Evolutionary conservation across 2,888 invertebrate genomes (phyloP).

Genomic region (Cenopis cana): DNA sequence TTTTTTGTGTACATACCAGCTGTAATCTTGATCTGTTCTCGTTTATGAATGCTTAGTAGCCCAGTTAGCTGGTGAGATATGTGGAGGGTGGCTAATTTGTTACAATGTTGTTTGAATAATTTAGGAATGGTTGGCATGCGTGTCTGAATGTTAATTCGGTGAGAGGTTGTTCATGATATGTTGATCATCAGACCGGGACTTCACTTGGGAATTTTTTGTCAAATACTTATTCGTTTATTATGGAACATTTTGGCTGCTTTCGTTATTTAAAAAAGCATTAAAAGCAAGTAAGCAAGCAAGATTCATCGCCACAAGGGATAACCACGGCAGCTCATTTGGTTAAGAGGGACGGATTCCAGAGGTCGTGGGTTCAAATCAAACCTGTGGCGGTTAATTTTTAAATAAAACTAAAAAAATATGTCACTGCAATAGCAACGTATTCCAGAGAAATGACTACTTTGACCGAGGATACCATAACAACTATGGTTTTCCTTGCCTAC

Average conservation of each 20-base stretch:
- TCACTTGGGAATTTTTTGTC: neutral
- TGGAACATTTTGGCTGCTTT: neutral
- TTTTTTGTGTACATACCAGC: constrained; percentile 62
- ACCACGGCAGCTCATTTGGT: too few relatives aligned
- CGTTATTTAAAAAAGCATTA: too few relatives aligned
- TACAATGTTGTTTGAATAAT: constrained; percentile 38
- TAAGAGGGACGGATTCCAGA: too few relatives aligned
- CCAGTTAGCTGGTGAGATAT: constrained; percentile 64
- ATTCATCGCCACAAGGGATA: too few relatives aligned
- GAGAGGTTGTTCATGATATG: neutral
- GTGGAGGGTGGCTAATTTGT: constrained; percentile 62
- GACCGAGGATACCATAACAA: too few relatives aligned
- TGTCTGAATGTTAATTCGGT: constrained; percentile 20
- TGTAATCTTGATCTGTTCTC: constrained; percentile 65
- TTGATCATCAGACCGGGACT: neutral
- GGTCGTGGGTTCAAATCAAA: too few relatives aligned
- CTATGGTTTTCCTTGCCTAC: too few relatives aligned
- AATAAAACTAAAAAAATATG: too few relatives aligned
- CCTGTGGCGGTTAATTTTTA: too few relatives aligned
- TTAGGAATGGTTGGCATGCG: constrained; percentile 13
- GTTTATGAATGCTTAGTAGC: constrained; percentile 60
- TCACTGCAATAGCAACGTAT: neutral
- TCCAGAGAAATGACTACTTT: too few relatives aligned
- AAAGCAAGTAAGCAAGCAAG: too few relatives aligned
- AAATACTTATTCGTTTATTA: neutral